Evolutionary conservation across 2,797 vertebrate genomes (phyloP), one percentile per base, ranked within the genome.

Genomic region (Falco cherrug): DNA sequence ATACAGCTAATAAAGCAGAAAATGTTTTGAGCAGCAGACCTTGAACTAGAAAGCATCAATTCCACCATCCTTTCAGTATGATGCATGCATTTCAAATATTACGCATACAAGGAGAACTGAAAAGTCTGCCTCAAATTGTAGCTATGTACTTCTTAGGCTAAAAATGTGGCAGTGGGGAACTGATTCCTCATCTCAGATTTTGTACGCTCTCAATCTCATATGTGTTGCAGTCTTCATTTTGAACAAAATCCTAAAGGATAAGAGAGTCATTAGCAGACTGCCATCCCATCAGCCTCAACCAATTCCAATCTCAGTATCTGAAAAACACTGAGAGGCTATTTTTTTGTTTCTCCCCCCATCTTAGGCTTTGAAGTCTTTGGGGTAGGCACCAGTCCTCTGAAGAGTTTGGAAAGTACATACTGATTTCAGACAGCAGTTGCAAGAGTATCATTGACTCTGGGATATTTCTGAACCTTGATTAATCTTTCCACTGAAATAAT

Each of bases 1-100:
- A 70, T 76, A 76, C 74, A 84, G 76, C 87, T 95, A 94, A 95
- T 89, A 88, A 95, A 95, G 89, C 89, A 95, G 89, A 88, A 97
- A 95, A 95, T 43, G 83, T 86, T 96, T 94, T 63, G 93, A 88
- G 85, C 84, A 64, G 63, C 80, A 93, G 91, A 88, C 89, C 91
- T 93, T 91, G 95, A 96, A 96, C 84, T 65, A 89, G 79, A 90
- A 95, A 94, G 79, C 83, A 81, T 41, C 83, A 63, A 82, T 91
- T 91, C 89, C 80, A 61, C 91, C 65, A 92, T 73, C 76, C 91
- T 84, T 95, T 74, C 93, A 73, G 76, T 8, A 43, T 54, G 91
- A 94, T 78, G 84, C 76, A 71, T 89, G 69, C 89, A 88, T 96
- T 95, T 87, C 81, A 95, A 95, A 91, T 92, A 56, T 92, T 83